These are phyloP conservation scores for Rhagologus leucostigma DNA, from an alignment of 2,113 vertebrate species.

Conservation along the genomic window DNA sequence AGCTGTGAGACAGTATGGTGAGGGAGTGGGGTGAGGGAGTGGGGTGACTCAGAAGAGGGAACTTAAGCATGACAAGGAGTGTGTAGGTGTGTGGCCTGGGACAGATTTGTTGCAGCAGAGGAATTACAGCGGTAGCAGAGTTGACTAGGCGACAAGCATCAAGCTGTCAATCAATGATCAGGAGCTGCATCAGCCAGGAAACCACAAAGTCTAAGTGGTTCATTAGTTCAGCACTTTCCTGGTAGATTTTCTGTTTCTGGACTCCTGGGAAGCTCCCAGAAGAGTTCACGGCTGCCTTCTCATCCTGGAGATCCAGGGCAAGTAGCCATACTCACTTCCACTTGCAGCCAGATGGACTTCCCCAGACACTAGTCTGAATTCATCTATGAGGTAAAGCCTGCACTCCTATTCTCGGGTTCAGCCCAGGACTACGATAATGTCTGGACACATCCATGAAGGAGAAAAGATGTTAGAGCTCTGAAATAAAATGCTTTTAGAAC, in stretches of 20 bases:
- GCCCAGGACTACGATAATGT: not conserved
- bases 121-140: not conserved
- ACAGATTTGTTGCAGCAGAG: not conserved
- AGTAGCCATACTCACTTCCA: not conserved
- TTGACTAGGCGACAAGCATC: not conserved
- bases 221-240: not conserved
- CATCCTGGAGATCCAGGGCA: not conserved
- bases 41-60: not conserved
- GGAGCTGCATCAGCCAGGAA: not conserved
- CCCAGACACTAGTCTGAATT: not conserved
- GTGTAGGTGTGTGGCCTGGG: not conserved
- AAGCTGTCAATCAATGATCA: not conserved
- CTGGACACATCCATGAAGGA: not conserved
- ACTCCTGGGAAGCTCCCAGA: not conserved
- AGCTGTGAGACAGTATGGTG: not conserved
- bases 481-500: not conserved
- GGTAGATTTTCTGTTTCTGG: not conserved
- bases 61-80: not conserved
- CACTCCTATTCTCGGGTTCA: not conserved
- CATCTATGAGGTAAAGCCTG: not conserved
- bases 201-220: not conserved
- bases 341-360: not conserved
- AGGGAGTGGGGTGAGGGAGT: not conserved
- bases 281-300: not conserved
- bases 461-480: not conserved